Evolutionary conservation across 2,797 vertebrate species (phyloP).

Genomic region (Silurus aristotelis): DNA sequence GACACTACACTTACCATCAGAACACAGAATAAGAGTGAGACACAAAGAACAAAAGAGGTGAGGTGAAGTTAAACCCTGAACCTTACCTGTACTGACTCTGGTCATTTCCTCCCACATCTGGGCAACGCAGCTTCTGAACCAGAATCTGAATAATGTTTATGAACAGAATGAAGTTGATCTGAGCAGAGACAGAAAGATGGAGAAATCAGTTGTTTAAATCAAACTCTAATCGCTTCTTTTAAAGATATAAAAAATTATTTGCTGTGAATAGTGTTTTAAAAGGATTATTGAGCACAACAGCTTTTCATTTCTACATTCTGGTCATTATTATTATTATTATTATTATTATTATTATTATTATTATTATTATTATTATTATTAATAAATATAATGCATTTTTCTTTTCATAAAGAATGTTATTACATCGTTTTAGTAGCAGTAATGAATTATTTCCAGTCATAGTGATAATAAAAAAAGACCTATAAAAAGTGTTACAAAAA

Average conservation of each 20-base stretch:
- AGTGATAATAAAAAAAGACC: background rate
- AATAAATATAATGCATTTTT: no score
- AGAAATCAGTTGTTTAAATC: background rate
- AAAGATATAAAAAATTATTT: no score
- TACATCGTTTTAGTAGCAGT: background rate
- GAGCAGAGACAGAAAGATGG: constrained; percentile 48
- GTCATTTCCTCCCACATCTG: constrained; percentile 84
- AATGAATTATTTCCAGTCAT: background rate
- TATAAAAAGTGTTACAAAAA: background rate
- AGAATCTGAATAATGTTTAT: constrained; percentile 90
- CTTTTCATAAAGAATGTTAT: no score
- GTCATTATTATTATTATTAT: background rate
- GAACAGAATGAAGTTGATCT: constrained; percentile 92
- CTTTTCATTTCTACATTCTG: background rate
- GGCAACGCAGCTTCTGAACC: constrained; percentile 87
- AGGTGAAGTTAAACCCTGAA: background rate
- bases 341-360: background rate
- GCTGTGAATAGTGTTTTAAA: no score
- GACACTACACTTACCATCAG: background rate
- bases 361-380: no score
- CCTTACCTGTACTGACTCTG: constrained; percentile 87
- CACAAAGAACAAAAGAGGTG: background rate
- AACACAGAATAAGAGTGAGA: background rate
- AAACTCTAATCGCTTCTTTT: no score
- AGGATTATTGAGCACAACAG: background rate